Percentiles rank a stretch among this genome's conserved stretches.
These are phyloP conservation scores for Pelmatolapia mariae DNA, from an alignment of 2,113 vertebrate species.

Conservation along the genomic window DNA sequence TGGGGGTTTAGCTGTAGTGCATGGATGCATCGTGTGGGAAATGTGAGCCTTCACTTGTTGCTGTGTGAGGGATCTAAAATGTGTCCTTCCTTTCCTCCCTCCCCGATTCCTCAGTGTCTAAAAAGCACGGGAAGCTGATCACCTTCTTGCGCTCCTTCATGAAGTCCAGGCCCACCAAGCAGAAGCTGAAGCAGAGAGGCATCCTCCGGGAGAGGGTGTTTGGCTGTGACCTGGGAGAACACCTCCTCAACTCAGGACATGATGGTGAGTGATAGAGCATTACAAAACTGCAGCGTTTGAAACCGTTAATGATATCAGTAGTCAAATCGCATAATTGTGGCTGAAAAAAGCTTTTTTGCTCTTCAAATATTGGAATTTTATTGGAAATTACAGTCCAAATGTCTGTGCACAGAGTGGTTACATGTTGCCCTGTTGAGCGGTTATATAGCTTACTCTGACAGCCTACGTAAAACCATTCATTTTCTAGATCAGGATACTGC, in stretches of 20 bases:
- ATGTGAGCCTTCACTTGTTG: neutral
- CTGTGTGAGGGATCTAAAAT: neutral
- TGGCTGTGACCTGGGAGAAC: constrained; percentile 95
- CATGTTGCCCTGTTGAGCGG: neutral
- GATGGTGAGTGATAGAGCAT: constrained; percentile 79
- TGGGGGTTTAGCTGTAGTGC: constrained; percentile 37
- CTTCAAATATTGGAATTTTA: neutral
- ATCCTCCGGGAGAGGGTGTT: constrained; percentile 98
- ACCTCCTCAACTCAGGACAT: constrained; percentile 95
- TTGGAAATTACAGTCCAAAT: neutral
- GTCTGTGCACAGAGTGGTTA: neutral
- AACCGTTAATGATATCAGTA: neutral
- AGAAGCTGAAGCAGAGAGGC: constrained; percentile 96
- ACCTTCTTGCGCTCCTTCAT: constrained; percentile 98
- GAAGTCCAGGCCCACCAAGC: constrained; percentile 98
- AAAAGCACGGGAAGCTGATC: constrained; percentile 98
- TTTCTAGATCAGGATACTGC: neutral
- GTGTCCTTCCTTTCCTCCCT: neutral
- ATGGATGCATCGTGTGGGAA: neutral
- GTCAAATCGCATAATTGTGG: neutral
- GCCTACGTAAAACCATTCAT: neutral
- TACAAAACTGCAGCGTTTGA: neutral
- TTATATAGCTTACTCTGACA: neutral
- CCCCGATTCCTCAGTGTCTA: constrained; percentile 78
- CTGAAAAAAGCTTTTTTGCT: neutral